These are phyloP conservation scores for Helicolenus hilgendorfi DNA, from an alignment of 2,797 vertebrate genomes.

Conservation along the genomic window DNA sequence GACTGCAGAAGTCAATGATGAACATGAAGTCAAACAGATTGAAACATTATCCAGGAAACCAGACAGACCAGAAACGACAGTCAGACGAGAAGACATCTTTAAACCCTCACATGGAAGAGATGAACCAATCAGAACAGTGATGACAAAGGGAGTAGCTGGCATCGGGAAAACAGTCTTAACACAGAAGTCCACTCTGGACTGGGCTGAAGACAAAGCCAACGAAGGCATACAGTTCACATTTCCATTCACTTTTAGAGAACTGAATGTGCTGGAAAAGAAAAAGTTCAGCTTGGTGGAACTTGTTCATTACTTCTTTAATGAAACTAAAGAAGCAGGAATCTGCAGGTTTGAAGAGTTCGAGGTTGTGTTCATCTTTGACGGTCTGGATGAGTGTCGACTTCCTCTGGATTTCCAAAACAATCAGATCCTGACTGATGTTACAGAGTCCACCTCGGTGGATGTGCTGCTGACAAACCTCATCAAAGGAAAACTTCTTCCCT, in stretches of 20 bases:
- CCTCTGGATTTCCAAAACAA: not conserved
- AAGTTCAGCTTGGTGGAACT: not conserved
- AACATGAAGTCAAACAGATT: not conserved
- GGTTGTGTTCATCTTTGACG: not conserved
- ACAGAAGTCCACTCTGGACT: not conserved
- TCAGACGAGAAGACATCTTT: not conserved
- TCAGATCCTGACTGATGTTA: not conserved
- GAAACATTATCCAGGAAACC: rapidly evolving
- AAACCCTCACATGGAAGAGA: not conserved
- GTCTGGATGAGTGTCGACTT: not conserved
- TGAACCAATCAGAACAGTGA: not conserved
- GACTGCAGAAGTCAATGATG: not conserved
- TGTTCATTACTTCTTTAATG: not conserved
- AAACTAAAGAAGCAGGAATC: not conserved
- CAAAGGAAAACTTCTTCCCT: not conserved
- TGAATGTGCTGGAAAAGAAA: not conserved
- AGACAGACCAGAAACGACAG: not conserved
- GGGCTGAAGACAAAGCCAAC: not conserved
- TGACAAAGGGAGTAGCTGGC: not conserved
- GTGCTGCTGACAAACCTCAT: not conserved
- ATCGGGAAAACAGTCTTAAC: not conserved
- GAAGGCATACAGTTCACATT: not conserved
- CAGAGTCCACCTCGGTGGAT: not conserved
- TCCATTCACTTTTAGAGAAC: not conserved
- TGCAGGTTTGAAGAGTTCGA: not conserved